Base-by-base conservation (phyloP, 2,888 invertebrate genomes). In the Lasioglossum oenotherae region DNA sequence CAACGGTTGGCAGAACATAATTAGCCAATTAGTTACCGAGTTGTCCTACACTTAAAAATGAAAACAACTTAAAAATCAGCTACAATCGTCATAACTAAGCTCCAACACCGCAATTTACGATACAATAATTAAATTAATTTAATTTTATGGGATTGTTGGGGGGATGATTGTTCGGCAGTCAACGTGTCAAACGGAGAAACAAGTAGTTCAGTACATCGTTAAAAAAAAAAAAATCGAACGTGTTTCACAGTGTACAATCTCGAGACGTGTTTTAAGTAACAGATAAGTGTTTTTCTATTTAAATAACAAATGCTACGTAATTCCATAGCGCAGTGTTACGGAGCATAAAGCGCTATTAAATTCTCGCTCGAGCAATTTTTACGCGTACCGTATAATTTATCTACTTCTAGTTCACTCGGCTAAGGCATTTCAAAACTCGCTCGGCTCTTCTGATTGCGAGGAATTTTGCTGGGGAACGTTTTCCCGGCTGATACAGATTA, bases 401-500 rank as follows among this genome's bases (percentile, higher is more conserved):
- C 64, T 64, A 31, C 31, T 64, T 64, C 64, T 31, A 31, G 64
- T 31, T 31, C 31, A 31, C 64, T 31, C 31, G 64, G 16, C 31
- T 31, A 16, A n/a, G 31, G 8, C 19, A 64, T 31, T 64, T 31
- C 5, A 16, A 64, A 64, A 27, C 31, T 14, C 19, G 64, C 19
- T 27, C 64, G 64, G 31, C 31, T 64, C 31, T 31, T 64, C 64
- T 31, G 64, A 64, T 64, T 31, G 31, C 64, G 31, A 64, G 31
- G 38, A 38, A 23, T 35, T 69, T 38, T 35, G 23, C 72, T 60
- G 64, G 80, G 78, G 82, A 82, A 82, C 60, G 64, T 78, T 81
- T 57, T 3, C 35, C 74, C 64, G 8, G 31, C 2, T 8, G 64
- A 16, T 31, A 31, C 31, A 31, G 64, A 64, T 31, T 64, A 64